phyloP scores from a whole-genome alignment of 2,113 vertebrate species.

The Ovis aries region ARS-UI_Ramb_v3.0 NC_056058.1:106151001-106151500 shows the following conservation, averaged over 20 bases:
- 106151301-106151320: slow-evolving; percentile 64
- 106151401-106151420: slow-evolving; percentile 57
- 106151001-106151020: not conserved
- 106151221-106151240: slow-evolving; percentile 37
- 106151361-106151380: slow-evolving; percentile 71
- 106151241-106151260: slow-evolving; percentile 55
- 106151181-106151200: slow-evolving; percentile 31
- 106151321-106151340: slow-evolving; percentile 70
- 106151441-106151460: slow-evolving; percentile 50
- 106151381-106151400: slow-evolving; percentile 61
- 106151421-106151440: slow-evolving; percentile 60
- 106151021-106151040: not conserved
- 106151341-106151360: slow-evolving; percentile 64
- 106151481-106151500: slow-evolving; percentile 8
- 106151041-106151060: not conserved
- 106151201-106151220: not conserved
- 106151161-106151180: not conserved
- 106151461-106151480: slow-evolving; percentile 48
- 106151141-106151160: not conserved
- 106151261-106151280: slow-evolving; percentile 38
- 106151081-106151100: not conserved
- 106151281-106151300: slow-evolving; percentile 55
- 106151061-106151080: not conserved
- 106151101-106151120: not conserved
- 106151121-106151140: not conserved